Percentiles rank a stretch among this genome's conserved stretches.
These are phyloP conservation scores for Trichosurus vulpecula DNA, from an alignment of 2,797 vertebrate species.

Conservation along the genomic window DNA sequence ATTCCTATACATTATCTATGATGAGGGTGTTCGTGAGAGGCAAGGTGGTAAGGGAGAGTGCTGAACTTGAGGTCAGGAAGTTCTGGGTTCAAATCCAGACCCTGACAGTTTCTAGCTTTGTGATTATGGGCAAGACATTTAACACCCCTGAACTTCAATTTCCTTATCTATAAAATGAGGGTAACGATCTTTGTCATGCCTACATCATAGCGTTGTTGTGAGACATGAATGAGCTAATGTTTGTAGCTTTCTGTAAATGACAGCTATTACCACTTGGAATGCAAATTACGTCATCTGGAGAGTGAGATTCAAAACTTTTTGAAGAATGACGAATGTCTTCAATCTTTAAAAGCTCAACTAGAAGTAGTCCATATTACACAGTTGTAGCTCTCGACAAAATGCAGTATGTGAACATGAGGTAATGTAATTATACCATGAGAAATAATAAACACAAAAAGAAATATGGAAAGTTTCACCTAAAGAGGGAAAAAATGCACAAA, in stretches of 20 bases:
- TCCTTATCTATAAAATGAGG: background rate
- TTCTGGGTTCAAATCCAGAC: background rate
- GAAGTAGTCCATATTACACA: background rate
- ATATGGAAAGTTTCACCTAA: background rate
- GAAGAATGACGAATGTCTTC: constrained; percentile 2
- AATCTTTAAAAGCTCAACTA: background rate
- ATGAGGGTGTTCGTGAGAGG: background rate
- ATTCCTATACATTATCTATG: background rate
- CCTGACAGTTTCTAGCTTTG: background rate
- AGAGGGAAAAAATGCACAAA: background rate
- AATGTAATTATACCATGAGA: background rate
- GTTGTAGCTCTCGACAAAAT: background rate
- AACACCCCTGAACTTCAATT: background rate
- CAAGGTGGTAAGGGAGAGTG: background rate
- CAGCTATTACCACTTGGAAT: background rate
- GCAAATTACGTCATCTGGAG: constrained; percentile 15
- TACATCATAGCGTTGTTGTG: background rate
- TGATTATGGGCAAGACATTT: background rate
- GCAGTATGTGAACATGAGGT: background rate
- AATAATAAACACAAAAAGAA: background rate
- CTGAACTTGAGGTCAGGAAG: background rate
- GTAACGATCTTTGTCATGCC: background rate
- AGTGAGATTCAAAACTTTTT: constrained; percentile 21
- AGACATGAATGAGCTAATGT: background rate
- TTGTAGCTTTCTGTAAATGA: background rate